Conservation (phyloP, 2,888 invertebrate genomes). For the Machimus rusticus region DNA sequence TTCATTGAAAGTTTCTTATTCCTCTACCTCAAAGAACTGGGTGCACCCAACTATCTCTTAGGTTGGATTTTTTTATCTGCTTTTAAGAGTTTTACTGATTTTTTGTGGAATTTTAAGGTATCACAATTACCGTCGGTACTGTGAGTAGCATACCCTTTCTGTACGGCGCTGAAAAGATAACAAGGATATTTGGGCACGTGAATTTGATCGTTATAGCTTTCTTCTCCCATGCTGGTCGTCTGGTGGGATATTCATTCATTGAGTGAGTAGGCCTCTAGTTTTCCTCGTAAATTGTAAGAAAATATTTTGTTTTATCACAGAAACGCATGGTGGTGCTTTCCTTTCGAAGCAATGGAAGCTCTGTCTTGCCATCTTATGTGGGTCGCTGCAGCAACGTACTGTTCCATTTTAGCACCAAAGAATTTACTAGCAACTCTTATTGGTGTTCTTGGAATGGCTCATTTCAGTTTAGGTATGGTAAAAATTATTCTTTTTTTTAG, state of each 20-base stretch:
- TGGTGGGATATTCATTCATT: conserved; percentile 85
- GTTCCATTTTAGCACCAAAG: conserved; percentile 83
- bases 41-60: conserved; percentile 81
- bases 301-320: conserved; percentile 62
- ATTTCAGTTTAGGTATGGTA: conserved; percentile 74
- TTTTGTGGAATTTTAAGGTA: conserved; percentile 65
- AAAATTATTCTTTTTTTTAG: conserved; percentile 63
- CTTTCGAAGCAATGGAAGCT: conserved; percentile 87
- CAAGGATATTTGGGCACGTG: conserved; percentile 80
- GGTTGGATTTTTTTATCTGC: conserved; percentile 64
- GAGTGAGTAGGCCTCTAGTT: conserved; percentile 67
- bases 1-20: conserved; percentile 90
- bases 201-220: conserved; percentile 85
- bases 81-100: neutral
- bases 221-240: conserved; percentile 82
- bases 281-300: neutral
- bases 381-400: conserved; percentile 90
- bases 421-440: conserved; percentile 84
- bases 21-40: conserved; percentile 82
- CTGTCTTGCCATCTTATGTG: conserved; percentile 88
- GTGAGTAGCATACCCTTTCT: conserved; percentile 84
- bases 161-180: conserved; percentile 83
- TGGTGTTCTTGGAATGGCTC: conserved; percentile 86
- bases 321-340: conserved; percentile 89
- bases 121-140: conserved; percentile 86